Base-by-base conservation (phyloP, 2,797 vertebrate genomes). In the Orestias chungarensis region DNA sequence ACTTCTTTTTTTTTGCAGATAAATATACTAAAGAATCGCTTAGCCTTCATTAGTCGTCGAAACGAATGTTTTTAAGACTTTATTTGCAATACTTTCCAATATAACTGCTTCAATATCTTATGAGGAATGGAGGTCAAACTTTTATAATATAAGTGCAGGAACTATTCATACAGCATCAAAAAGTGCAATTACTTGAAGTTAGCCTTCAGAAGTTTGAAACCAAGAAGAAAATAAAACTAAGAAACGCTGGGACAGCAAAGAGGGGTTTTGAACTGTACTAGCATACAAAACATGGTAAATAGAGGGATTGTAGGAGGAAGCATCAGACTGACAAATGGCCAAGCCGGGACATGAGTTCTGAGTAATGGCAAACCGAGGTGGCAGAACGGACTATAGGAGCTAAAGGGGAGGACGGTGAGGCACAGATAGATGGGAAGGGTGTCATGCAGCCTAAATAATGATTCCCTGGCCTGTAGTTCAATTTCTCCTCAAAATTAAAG, bases 401-500 rank as follows among this genome's bases (percentile, higher is more conserved):
- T 73, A 78, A 74, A 84, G 82, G 83, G 82, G 81, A 84, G 79
- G 81, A 66, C 6, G 67, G 61, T 57, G 83, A 87, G 79, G 82
- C 74, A 67, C 86, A 88, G 89, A 91, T 87, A 82, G 87, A 90
- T 91, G 84, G 72, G 57, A 55, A 43, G 79, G n/a, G 71, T 86
- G 87, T 88, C 87, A 78, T 40, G 66, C 66, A 74, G 72, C 76
- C 78, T 87, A 85, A 89, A 70, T 89, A 87, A 92, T 92, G 89
- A 87, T 83, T 89, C 88, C 92, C 90, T 74, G 80, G 83, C 81
- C 84, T 86, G 82, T 87, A 86, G 88, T 92, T 91, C 89, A 88
- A 89, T 91, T 92, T 87, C 85, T 87, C 82, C 75, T 84, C 87
- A 89, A 84, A 92, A 89, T 91, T 88, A 90, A 88, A 89, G 78